Base-by-base conservation (phyloP, 2,113 vertebrate genomes). In the Melierax canorus region DNA sequence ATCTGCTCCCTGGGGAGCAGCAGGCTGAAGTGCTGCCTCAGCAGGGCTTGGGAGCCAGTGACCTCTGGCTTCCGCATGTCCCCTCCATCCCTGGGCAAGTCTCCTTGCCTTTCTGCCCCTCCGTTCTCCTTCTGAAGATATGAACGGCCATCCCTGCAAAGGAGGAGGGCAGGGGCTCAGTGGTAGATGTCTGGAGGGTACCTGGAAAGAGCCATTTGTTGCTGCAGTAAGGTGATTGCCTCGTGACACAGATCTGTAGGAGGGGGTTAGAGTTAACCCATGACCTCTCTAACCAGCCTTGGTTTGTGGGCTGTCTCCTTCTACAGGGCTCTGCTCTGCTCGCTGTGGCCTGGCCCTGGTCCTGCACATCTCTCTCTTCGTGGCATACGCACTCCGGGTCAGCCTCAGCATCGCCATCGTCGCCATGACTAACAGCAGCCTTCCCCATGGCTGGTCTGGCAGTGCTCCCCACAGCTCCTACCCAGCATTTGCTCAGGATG, bases 361-460 rank as follows among this genome's bases (percentile, higher is more conserved):
- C 94, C 98, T 99, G 99, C 99, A 99, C 92, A 30, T 99, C 8
- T 98, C 98, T 11, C 98, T 99, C 78, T 80, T 98, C 21, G 91
- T 98, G 60, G 98, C 98, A 68, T 99, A 99, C 24, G 98, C 97
- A 4, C 98, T 99, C 41, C 98, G 99, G 3, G 99, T 99, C 87
- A 98, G 98, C 96, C 96, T 99, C 95, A 99, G 98, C 38, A 98
- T 99, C 1, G 97, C 98, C 86, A 98, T 99, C 92, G 96, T 99
- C 2, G 98, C 98, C 41, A 99, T 99, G 98, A 98, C 98, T 53
- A 99, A 99, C 81, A 39, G 26, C 82, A 98, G 98, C 2, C 84
- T 39, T 9, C 29, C 71, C 6, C 4, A 50, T 9, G 41, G 93
- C 12, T 55, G n/a, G 1, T 7, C 14, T 34, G 98, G 98, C 86